Percentiles rank a stretch among this genome's conserved stretches.
These are phyloP conservation scores for Celastrina argiolus DNA, from an alignment of 2,888 invertebrate genomes.

Conservation along the genomic window DNA sequence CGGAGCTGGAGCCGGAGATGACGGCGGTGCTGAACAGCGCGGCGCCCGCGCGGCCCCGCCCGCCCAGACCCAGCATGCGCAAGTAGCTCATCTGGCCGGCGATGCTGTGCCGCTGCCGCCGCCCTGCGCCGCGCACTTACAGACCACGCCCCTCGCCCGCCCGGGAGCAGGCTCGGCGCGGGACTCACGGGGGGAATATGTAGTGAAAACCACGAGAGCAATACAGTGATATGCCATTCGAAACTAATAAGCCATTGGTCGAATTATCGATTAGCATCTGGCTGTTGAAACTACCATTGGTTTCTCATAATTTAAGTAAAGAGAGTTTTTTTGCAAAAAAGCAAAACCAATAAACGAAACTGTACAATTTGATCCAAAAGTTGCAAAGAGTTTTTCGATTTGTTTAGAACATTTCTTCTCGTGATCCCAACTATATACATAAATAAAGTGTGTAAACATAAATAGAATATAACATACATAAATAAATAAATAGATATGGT, in stretches of 20 bases:
- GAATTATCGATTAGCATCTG: too few relatives aligned
- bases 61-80: conserved; percentile 90
- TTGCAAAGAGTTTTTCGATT: too few relatives aligned
- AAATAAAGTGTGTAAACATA: conserved; percentile 34
- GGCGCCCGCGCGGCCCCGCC: conserved; percentile 81
- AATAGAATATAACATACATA: conserved; percentile 25
- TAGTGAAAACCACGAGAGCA: not conserved
- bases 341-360: too few relatives aligned
- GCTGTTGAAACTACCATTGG: too few relatives aligned
- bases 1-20: conserved; percentile 95
- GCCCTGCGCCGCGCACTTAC: conserved; percentile 76
- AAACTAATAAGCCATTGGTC: too few relatives aligned
- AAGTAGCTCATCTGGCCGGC: conserved; percentile 96
- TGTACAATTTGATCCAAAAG: too few relatives aligned
- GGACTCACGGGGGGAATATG: not conserved
- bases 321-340: too few relatives aligned
- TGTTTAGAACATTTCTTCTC: not conserved
- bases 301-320: not conserved
- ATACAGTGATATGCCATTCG: not conserved
- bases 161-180: conserved; percentile 31
- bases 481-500: conserved; percentile 27
- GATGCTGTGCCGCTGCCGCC: conserved; percentile 96
- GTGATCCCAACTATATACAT: not conserved
- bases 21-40: conserved; percentile 97
- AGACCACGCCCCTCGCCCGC: conserved; percentile 47